These are phyloP conservation scores for Nephrotoma guestfalica DNA, from an alignment of 2,888 invertebrate species.

Conservation along the genomic window DNA sequence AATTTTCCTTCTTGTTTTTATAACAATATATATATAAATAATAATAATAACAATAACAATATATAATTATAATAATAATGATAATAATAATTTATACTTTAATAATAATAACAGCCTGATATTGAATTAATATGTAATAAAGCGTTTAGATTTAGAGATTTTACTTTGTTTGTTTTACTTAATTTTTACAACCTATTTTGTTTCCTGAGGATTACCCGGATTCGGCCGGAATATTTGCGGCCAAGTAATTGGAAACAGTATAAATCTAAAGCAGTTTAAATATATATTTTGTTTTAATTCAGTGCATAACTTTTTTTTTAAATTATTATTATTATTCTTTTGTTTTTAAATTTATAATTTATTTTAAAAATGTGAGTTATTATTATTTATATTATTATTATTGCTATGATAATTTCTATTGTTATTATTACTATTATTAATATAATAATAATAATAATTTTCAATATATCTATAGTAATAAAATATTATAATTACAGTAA, in stretches of 20 bases:
- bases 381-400: not conserved
- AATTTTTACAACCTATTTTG: not conserved
- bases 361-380: not conserved
- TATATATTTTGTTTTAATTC: not conserved
- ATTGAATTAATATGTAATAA: not conserved
- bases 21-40: not conserved
- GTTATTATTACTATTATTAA: not conserved
- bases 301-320: not conserved
- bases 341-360: not conserved
- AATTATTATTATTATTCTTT: not conserved
- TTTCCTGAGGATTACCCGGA: not conserved
- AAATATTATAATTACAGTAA: not conserved
- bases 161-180: not conserved
- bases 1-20: not conserved
- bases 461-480: not conserved
- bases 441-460: not conserved
- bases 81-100: not conserved
- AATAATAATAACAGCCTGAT: not conserved
- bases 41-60: not conserved
- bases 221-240: not conserved
- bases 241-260: not conserved
- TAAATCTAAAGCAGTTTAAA: not conserved
- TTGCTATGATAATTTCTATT: not conserved
- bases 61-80: not conserved
- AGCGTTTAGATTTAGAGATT: not conserved